Base-by-base conservation (phyloP, 2,797 vertebrate genomes). In the Pseudochirops corinnae region DNA sequence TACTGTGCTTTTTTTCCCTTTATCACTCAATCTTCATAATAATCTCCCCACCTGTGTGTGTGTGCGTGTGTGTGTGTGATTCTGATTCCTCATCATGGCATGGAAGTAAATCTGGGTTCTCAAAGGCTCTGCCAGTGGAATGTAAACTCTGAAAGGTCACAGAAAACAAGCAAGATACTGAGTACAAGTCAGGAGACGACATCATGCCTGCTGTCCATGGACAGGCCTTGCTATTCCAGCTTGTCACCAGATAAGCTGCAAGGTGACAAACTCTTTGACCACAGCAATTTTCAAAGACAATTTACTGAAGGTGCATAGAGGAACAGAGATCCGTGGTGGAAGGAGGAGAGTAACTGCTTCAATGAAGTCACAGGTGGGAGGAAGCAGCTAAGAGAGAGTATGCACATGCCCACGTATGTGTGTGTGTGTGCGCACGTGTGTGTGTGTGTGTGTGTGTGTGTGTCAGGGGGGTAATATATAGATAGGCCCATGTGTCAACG, bases 361-460 rank as follows among this genome's bases (percentile, higher is more conserved):
- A 67, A 16, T 67, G 33, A 67, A 67, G n/a, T 16, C 33, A n/a
- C 13, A n/a, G 58, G 62, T 67, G 33, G 33, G n/a, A 67, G 31
- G 13, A n/a, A 67, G 33, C 16, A 67, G 1, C 11, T 29, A 26
- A 57, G 28, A 60, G 2, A 11, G 28, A 11, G 53, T 12, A 11
- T 12, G 53, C 28, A 29, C 57, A 29, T 6, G 11, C 9, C 1
- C 53, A 1, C 53, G 10, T 1, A 0, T 53, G 53, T 1, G 10
- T 9, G 53, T 52, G 52, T 52, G 53, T 53, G 6, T 53, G n/a
- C n/a, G n/a, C n/a, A n/a, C n/a, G 46, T 46, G 46, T 46, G 46
- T 46, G 46, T 46, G 46, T 46, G 46, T 46, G 46, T 46, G 46
- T 46, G 46, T 46, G 46, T 46, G 46, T 46, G 46, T 46, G 46